Conservation (phyloP, 2,113 vertebrate species). For the Mirza zaza region DNA sequence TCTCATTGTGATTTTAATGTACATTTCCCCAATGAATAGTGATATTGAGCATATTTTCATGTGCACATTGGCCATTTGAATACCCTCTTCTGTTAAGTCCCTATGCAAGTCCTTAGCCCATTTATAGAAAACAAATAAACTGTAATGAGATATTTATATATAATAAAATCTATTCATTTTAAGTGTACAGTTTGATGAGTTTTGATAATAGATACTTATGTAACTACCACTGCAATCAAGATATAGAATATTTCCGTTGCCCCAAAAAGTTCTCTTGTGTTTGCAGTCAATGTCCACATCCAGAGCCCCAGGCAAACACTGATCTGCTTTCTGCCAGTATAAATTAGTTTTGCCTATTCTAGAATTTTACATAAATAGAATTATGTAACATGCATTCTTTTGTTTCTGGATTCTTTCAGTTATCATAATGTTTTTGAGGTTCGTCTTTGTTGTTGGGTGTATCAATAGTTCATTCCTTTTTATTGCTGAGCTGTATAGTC, state of each 20-base stretch:
- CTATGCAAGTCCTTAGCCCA: not conserved
- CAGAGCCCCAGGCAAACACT: not conserved
- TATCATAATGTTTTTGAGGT: not conserved
- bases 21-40: not conserved
- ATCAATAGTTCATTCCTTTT: not conserved
- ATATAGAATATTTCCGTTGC: not conserved
- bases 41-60: constrained; percentile 11
- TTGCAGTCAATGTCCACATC: not conserved
- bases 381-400: not conserved
- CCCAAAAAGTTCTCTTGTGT: not conserved
- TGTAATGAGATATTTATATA: not conserved
- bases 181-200: not conserved
- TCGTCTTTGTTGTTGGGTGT: not conserved
- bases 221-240: not conserved
- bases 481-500: not conserved
- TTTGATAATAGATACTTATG: not conserved
- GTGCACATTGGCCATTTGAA: not conserved
- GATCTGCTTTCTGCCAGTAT: not conserved
- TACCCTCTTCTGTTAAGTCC: not conserved
- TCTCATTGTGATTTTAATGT: not conserved
- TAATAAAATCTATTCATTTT: not conserved
- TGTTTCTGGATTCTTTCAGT: not conserved
- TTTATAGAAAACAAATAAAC: not conserved
- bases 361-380: constrained; percentile 2
- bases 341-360: not conserved